phyloP scores from a whole-genome alignment of 2,113 vertebrate genomes.

The Lucifuga dentata region DNA sequence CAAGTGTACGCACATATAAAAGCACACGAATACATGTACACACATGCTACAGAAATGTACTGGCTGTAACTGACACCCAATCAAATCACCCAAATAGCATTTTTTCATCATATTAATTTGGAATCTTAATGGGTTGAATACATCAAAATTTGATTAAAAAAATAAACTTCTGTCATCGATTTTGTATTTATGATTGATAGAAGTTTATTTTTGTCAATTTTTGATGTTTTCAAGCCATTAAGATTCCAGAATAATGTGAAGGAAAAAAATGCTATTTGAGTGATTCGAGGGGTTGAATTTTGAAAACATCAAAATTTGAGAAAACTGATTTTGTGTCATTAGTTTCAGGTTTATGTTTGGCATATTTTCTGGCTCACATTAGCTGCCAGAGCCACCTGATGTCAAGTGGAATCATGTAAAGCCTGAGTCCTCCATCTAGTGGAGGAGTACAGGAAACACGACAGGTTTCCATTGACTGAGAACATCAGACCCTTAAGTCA shows the following conservation, averaged over 20 bases:
- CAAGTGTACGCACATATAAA: not conserved
- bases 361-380: not conserved
- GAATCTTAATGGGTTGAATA: not conserved
- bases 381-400: not conserved
- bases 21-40: conserved; percentile 2
- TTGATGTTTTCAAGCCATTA: no score
- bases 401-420: not conserved
- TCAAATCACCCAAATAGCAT: not conserved
- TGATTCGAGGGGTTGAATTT: no score
- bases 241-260: no score
- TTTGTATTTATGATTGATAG: no score
- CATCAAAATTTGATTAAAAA: no score
- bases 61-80: no score
- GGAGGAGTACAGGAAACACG: conserved; percentile 21
- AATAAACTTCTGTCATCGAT: not conserved
- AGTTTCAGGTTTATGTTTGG: not conserved
- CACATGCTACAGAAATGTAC: not conserved
- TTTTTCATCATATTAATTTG: not conserved
- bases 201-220: not conserved
- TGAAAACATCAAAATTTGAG: no score
- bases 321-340: not conserved
- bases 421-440: conserved; percentile 64
- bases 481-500: no score
- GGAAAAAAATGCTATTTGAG: no score
- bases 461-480: not conserved